Percentiles rank a stretch among this genome's conserved stretches.
Conservation (phyloP, 2,888 invertebrate species). For the Spatulosminthurus flaviceps region DNA sequence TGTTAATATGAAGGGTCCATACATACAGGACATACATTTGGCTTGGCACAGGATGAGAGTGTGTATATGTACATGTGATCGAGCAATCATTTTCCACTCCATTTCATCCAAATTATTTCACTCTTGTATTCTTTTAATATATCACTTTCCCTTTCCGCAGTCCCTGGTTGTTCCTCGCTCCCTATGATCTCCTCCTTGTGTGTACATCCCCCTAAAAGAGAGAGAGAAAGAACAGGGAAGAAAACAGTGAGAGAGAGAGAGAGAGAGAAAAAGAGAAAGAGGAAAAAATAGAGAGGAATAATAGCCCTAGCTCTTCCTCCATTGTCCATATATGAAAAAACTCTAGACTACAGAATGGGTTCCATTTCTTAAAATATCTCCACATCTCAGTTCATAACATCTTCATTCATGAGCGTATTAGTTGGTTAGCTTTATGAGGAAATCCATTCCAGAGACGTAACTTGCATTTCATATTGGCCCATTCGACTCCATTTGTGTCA, state of each 20-base stretch:
- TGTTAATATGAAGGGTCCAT: too few relatives aligned
- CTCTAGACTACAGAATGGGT: conserved; percentile 35
- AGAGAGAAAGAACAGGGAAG: not conserved
- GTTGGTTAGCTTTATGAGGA: conserved; percentile 47
- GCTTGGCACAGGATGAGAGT: not conserved
- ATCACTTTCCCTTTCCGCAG: conserved; percentile 48
- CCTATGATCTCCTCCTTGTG: not conserved
- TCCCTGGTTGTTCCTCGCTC: not conserved
- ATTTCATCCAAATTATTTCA: conserved; percentile 59
- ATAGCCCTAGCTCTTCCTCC: conserved; percentile 49
- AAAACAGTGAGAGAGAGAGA: too few relatives aligned
- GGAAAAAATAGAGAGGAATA: conserved; percentile 51
- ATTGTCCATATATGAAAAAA: conserved; percentile 31
- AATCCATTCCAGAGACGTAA: conserved; percentile 43
- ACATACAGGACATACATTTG: not conserved
- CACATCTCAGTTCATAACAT: conserved; percentile 52
- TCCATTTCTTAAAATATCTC: conserved; percentile 53
- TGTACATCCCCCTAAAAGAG: not conserved
- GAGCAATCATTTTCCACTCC: conserved; percentile 59
- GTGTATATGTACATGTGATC: conserved; percentile 52
- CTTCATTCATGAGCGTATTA: conserved; percentile 51
- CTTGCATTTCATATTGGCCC: conserved; percentile 43
- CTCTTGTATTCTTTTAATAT: conserved; percentile 57
- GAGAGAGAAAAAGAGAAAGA: not conserved
- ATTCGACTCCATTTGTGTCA: conserved; percentile 3